Conservation (phyloP, 2,797 vertebrate genomes). For the Pantherophis alleghaniensis region DNA sequence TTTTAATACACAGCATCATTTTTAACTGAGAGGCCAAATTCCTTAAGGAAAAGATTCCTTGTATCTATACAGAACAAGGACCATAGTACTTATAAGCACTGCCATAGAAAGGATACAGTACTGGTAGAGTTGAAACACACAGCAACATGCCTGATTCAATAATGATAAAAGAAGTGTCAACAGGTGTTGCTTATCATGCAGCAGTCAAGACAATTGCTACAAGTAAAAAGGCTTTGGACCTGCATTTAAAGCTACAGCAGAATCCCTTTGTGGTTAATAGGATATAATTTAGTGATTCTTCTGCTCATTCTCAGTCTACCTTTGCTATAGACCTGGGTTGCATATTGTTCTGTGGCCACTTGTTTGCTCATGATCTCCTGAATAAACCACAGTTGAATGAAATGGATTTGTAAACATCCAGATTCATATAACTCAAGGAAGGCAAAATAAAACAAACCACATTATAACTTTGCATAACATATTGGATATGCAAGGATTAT, state of each 20-base stretch:
- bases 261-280: neutral
- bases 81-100: neutral
- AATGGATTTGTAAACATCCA: neutral
- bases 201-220: neutral
- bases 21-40: neutral
- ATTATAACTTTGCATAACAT: neutral
- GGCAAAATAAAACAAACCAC: neutral
- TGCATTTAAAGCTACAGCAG: neutral
- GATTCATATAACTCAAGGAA: neutral
- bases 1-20: conserved; percentile 3
- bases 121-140: neutral
- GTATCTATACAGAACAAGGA: neutral
- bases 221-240: neutral
- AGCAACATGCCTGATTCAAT: neutral
- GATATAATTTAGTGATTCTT: neutral
- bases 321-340: neutral
- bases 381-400: neutral
- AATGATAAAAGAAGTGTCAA: neutral
- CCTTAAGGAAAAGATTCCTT: neutral
- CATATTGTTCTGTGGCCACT: neutral
- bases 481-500: neutral
- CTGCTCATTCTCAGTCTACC: neutral
- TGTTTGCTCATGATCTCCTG: neutral
- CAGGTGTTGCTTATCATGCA: neutral
- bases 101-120: neutral